These are phyloP conservation scores for Piprites chloris DNA, from an alignment of 2,113 vertebrate species.

Conservation along the genomic window DNA sequence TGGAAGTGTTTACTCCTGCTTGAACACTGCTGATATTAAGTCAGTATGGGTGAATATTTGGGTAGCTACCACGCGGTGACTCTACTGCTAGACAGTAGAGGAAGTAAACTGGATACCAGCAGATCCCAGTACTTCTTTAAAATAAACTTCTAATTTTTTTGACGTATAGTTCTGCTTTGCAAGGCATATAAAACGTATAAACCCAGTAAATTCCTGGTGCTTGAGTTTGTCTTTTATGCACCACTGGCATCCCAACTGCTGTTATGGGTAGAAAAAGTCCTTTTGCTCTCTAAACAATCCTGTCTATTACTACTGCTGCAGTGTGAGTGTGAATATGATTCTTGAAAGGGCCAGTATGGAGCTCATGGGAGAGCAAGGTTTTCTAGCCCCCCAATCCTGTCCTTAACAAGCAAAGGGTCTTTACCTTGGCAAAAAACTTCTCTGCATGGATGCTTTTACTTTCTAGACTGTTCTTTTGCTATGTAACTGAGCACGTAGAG, in stretches of 20 bases:
- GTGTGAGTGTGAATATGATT: not conserved
- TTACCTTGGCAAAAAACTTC: not conserved
- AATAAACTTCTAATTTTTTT: not conserved
- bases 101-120: not conserved
- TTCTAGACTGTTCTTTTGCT: not conserved
- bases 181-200: not conserved
- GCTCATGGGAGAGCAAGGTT: not conserved
- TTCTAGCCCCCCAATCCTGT: not conserved
- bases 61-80: not conserved
- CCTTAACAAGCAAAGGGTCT: not conserved
- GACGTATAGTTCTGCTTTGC: not conserved
- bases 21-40: not conserved
- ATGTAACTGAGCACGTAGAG: not conserved
- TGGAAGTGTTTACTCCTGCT: not conserved
- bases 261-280: not conserved
- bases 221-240: not conserved
- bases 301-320: not conserved
- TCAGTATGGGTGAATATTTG: not conserved
- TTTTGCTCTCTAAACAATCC: not conserved
- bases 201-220: not conserved
- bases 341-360: not conserved
- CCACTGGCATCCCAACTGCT: rapidly evolving
- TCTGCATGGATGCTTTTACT: not conserved
- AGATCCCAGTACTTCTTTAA: not conserved
- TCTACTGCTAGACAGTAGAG: not conserved